Percentiles rank a stretch among this genome's conserved stretches.
phyloP scores from a whole-genome alignment of 2,113 vertebrate species.

The Malurus cyaneus region DNA sequence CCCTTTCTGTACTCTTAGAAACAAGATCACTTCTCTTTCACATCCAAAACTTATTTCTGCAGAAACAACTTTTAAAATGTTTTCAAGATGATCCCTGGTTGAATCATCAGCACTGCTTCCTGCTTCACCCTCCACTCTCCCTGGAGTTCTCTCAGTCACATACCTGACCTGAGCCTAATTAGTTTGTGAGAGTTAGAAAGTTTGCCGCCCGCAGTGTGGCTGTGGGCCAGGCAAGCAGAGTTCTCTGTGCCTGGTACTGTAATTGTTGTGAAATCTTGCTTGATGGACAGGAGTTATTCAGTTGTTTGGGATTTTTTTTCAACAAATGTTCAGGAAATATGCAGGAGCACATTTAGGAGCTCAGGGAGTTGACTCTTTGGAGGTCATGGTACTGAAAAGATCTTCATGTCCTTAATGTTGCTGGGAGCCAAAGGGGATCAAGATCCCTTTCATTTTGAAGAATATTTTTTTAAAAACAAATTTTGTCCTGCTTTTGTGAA shows the following conservation, averaged over 20 bases:
- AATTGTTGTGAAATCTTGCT: slow-evolving; percentile 52
- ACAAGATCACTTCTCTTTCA: neutral
- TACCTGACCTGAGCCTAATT: slow-evolving; percentile 54
- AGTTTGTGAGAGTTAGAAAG: slow-evolving; percentile 29
- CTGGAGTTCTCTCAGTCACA: slow-evolving; percentile 9
- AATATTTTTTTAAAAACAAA: neutral
- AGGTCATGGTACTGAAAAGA: neutral
- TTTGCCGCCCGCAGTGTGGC: slow-evolving; percentile 21
- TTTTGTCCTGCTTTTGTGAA: neutral
- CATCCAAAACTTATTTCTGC: neutral
- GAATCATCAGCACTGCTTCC: slow-evolving; percentile 10
- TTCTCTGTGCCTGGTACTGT: slow-evolving; percentile 64
- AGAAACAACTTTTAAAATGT: neutral
- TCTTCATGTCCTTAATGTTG: neutral
- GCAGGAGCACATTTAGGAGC: neutral
- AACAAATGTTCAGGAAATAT: slow-evolving; percentile 17
- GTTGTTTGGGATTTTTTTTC: neutral
- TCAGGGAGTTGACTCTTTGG: neutral
- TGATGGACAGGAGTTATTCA: slow-evolving; percentile 35
- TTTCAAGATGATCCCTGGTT: slow-evolving; percentile 16
- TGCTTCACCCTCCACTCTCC: slow-evolving; percentile 7
- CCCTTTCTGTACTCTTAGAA: neutral
- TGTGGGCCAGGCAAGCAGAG: slow-evolving; percentile 54
- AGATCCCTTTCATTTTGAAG: neutral
- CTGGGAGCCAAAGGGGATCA: neutral